Conservation (phyloP, 2,113 vertebrate species). For the Corvus cornix region DNA sequence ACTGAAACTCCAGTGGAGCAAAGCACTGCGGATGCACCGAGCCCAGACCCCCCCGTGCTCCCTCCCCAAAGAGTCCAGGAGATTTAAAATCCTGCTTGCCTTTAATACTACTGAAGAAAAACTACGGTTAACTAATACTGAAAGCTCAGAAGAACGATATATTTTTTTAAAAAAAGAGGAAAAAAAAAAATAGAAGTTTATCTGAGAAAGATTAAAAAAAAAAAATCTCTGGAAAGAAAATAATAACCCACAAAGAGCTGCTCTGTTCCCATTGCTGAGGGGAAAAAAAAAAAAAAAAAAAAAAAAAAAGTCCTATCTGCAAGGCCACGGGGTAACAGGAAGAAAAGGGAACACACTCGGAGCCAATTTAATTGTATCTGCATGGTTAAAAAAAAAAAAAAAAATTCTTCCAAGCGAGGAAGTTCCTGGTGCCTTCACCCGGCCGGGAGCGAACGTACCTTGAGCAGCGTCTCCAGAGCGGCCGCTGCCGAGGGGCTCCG, state of each 20-base stretch:
- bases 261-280: conserved; percentile 33
- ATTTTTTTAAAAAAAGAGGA: neutral
- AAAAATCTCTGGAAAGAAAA: neutral
- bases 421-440: neutral
- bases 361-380: conserved; percentile 55
- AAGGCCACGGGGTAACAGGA: conserved; percentile 57
- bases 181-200: conserved; percentile 3
- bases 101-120: conserved; percentile 39
- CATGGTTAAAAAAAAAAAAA: neutral
- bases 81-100: neutral
- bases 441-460: conserved; percentile 43
- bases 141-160: neutral
- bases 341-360: conserved; percentile 45
- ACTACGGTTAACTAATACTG: neutral
- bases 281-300: neutral
- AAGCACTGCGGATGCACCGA: neutral
- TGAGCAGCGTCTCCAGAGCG: neutral
- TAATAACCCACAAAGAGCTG: conserved; percentile 41
- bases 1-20: neutral
- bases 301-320: conserved; percentile 34
- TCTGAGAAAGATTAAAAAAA: neutral
- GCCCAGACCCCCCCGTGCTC: neutral
- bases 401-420: conserved; percentile 5
- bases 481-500: neutral
- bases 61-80: neutral